Evolutionary conservation across 2,888 invertebrate species (phyloP), one percentile per base, ranked within the genome.

Genomic region (Suillia variegata): DNA sequence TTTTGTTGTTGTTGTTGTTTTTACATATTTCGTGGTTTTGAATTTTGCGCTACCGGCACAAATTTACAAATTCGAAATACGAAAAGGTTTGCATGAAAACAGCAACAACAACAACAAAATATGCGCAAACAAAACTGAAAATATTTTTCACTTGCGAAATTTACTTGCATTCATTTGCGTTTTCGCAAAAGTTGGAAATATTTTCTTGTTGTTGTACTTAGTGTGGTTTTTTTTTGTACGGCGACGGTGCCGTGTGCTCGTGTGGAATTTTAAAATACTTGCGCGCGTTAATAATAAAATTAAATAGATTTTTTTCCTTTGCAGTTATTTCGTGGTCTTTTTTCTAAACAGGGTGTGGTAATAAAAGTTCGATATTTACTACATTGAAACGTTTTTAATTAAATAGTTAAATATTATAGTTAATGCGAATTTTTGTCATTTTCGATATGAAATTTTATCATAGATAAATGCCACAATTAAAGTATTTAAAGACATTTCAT

Each of bases 41-140:
- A 75, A 72, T 72, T 72, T 72, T 70, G 69, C 67, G 73, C 71
- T 75, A 72, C 75, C 75, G 71, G 71, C 70, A 72, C 62, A 64
- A 69, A 66, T 70, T n/a, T 70, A 71, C n/a, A 42, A 71, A 73
- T 75, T 75, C 71, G n/a, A n/a, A 71, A 71, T 73, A 73, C 67
- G 63, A 67, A n/a, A n/a, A n/a, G n/a, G n/a, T n/a, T n/a, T n/a
- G n/a, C n/a, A n/a, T n/a, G n/a, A n/a, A n/a, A n/a, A n/a, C n/a
- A n/a, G n/a, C n/a, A n/a, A n/a, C n/a, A n/a, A n/a, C n/a, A n/a
- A n/a, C n/a, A 26, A 26, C 5, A 6, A 26, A 26, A 26, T 26
- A 10, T 26, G 38, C 10, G n/a, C 15, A 38, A 38, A 38, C 38
- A 38, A 38, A 38, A n/a, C 38, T 38, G 38, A 38, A 38, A 38